A percentile compares a stretch with the other conserved stretches of the same genome.
phyloP scores from a whole-genome alignment of 2,113 vertebrate genomes.

The Rana temporaria region DNA sequence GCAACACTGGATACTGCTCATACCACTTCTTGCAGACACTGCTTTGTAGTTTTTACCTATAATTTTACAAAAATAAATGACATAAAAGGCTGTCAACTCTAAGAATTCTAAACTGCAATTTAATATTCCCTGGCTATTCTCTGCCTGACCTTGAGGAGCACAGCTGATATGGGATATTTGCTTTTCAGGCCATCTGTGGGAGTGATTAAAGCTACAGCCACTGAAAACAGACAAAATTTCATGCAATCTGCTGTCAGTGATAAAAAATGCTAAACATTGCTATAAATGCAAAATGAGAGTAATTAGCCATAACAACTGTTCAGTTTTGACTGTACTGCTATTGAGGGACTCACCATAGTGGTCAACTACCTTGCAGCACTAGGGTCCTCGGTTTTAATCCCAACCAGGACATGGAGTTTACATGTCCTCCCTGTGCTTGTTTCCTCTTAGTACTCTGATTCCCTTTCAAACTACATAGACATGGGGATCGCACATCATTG shows the following conservation, averaged over 20 bases:
- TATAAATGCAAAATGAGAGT: too few species aligned
- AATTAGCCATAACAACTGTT: too few species aligned
- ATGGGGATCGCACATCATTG: too few species aligned
- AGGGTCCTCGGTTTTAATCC: too few species aligned
- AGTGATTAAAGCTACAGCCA: neutral
- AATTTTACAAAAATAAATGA: slow-evolving; percentile 36
- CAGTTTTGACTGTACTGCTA: too few species aligned
- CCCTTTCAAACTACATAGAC: too few species aligned
- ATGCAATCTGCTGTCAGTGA: neutral
- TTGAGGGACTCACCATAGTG: too few species aligned
- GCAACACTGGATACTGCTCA: slow-evolving; percentile 24
- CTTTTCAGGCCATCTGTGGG: slow-evolving; percentile 15
- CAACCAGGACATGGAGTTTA: too few species aligned
- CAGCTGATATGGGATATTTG: slow-evolving; percentile 26
- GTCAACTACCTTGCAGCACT: too few species aligned
- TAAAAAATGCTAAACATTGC: neutral
- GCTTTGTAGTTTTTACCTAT: slow-evolving; percentile 38
- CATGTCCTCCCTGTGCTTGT: too few species aligned
- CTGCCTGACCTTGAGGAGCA: slow-evolving; percentile 32
- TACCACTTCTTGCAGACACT: neutral
- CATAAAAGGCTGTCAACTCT: slow-evolving; percentile 38
- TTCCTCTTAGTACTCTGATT: too few species aligned
- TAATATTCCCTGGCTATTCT: slow-evolving; percentile 27
- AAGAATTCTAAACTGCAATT: slow-evolving; percentile 25
- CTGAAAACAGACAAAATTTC: neutral